Evolutionary conservation across 92 coral and sea anemone genomes (phyloP).

Genomic region (Zoanthus sansibaricus): DNA sequence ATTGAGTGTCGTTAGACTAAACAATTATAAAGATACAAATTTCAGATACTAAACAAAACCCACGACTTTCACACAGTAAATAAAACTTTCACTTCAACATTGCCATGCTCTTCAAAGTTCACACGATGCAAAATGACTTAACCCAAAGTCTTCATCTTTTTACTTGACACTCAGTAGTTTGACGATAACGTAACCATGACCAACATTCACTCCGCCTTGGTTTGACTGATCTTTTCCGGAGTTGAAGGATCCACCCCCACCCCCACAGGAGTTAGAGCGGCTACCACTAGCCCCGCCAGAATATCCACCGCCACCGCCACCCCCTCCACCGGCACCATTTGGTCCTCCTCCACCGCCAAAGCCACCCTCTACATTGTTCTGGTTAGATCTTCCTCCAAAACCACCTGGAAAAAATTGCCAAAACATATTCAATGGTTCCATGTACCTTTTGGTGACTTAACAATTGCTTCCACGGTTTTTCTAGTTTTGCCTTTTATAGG

Average conservation of each 20-base stretch:
- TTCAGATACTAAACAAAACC: no score
- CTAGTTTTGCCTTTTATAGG: not conserved
- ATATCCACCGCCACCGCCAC: slow-evolving; percentile 95
- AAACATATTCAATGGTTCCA: not conserved
- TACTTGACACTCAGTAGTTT: slow-evolving; percentile 74
- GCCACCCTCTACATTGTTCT: slow-evolving; percentile 86
- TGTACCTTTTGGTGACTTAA: not conserved
- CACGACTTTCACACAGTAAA: no score
- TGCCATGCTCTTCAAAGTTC: no score
- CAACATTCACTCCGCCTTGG: slow-evolving; percentile 80
- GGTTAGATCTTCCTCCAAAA: slow-evolving; percentile 86
- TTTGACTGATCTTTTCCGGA: slow-evolving; percentile 77
- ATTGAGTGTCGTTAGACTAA: no score
- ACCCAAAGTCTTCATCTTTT: not conserved
- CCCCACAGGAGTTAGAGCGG: slow-evolving; percentile 95
- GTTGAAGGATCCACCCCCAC: slow-evolving; percentile 90
- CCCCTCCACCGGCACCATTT: slow-evolving; percentile 95
- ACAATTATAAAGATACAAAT: no score
- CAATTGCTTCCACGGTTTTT: not conserved
- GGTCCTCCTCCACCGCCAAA: slow-evolving; percentile 97
- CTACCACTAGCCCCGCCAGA: slow-evolving; percentile 97
- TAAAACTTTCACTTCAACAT: no score
- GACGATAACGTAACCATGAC: slow-evolving; percentile 78
- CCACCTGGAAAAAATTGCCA: slow-evolving; percentile 58
- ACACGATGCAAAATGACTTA: not conserved